These are phyloP conservation scores for Sitobion miscanthi DNA, from an alignment of 1,140 invertebrate species.

Conservation along the genomic window DNA sequence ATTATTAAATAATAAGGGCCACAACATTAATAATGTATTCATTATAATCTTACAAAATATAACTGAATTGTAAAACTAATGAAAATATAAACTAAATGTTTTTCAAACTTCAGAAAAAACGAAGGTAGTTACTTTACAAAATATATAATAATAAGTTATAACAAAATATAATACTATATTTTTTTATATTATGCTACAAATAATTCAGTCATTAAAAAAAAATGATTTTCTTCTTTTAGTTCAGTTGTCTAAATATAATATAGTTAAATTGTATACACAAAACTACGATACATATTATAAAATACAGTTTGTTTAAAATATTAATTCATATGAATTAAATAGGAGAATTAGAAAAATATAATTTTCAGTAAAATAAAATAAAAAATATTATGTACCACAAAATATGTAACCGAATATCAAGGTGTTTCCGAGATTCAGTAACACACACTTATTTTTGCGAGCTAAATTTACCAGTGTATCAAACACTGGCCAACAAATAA, in stretches of 20 bases:
- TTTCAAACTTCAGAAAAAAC: background rate
- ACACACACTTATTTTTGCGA: background rate
- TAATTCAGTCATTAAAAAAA: background rate
- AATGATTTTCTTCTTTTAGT: background rate
- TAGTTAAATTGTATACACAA: too few relatives aligned
- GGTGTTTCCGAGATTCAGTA: background rate
- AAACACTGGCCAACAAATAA: background rate
- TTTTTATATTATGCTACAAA: background rate
- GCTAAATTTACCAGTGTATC: constrained; percentile 35
- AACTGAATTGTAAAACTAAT: background rate
- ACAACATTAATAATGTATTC: background rate
- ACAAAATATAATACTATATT: background rate
- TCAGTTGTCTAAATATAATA: background rate
- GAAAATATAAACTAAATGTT: background rate
- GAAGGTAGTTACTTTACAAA: background rate
- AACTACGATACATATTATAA: too few relatives aligned
- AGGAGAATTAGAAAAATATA: background rate
- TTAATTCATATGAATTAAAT: background rate
- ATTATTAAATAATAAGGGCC: too few relatives aligned
- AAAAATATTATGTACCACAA: background rate
- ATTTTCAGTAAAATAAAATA: background rate
- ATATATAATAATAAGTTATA: background rate
- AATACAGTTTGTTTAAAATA: too few relatives aligned
- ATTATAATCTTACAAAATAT: background rate
- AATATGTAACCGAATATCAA: background rate